Base-by-base conservation (phyloP, 2,113 vertebrate species). In the Telmatochromis sp. region DNA sequence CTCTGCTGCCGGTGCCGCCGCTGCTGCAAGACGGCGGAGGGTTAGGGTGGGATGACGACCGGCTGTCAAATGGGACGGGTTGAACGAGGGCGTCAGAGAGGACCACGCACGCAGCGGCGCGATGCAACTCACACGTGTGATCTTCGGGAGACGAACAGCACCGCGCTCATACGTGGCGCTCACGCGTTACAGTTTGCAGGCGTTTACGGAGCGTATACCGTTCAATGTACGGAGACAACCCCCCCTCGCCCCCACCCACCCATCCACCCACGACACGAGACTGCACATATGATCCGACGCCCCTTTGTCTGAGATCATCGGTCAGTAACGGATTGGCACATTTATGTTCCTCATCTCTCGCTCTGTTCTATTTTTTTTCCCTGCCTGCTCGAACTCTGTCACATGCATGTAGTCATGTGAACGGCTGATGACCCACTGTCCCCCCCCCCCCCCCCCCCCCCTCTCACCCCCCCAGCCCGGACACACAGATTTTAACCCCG, bases 261-360 rank as follows among this genome's bases (percentile, higher is more conserved):
- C 33, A 47, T 85, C 57, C 87, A 26, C 81, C 6, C 55, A 42
- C 86, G 91, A 86, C 91, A 91, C 73, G 35, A 92, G 89, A 82
- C 84, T 51, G 84, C 91, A 94, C 86, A 88, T 93, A 94, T 91
- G 92, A 95, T 94, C 85, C 23, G 84, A 78, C 86, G 81, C 91
- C 89, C 89, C 93, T 95, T 95, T 95, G 95, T 95, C 94, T 93
- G 89, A 79, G 75, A 90, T 91, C 87, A 92, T 84, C 15, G 91
- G 91, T 92, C 92, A 93, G 90, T 40, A 82, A 87, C 85, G 87
- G 85, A 87, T 92, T 12, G n/a, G 35, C 83, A 88, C 55, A 88
- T 86, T 7, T 89, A 54, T 5, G 45, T 85, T 91, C 58, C 83
- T 51, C n/a, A 1, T 80, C 70, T n/a, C 31, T 17, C 14, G 0